Base-by-base conservation (phyloP, 2,888 invertebrate species). In the Aphidoletes aphidimyza region DNA sequence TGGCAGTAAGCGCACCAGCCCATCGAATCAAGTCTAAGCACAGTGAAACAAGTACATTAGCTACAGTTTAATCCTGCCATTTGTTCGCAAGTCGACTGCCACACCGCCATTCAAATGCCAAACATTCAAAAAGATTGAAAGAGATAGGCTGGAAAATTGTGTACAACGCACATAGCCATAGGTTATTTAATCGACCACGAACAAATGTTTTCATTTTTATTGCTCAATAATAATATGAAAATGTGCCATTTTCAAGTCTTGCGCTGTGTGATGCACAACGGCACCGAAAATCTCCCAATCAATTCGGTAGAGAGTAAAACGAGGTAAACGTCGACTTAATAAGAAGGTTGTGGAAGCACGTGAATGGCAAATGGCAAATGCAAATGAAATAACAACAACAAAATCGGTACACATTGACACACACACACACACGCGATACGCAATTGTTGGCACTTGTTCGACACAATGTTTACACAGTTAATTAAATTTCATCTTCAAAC, bases 401-500 rank as follows among this genome's bases (percentile, higher is more conserved):
- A 69, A 69, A 19, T 22, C 3, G 47, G 30, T 17, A 14, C 34
- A 34, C 69, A 69, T 69, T 69, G 26, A 69, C 69, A 69, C 34
- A 34, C 69, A 69, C 30, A 30, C 11, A 69, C 69, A 69, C 69
- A 69, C 30, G 34, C 69, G 69, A 30, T 69, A 69, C 69, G 69
- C 26, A 69, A 69, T 69, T 14, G 6, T 26, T 17, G 42, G 42
- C 42, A 6, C 3, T 6, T 54, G 36, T 14, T 36, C 19, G 17
- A 36, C 81, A 11, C 39, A 81, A 37, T 83, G 78, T 84, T 84
- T 84, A 45, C 47, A 84, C 45, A 81, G 84, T 81, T 81, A 81
- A 84, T 84, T 78, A 84, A 84, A 84, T 84, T 84, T 83, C 22
- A 49, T 83, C 47, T 11, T 37, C 37, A 81, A 81, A 47, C 30